Conservation (phyloP, 2,888 invertebrate genomes). For the Punctoribates punctum region DNA sequence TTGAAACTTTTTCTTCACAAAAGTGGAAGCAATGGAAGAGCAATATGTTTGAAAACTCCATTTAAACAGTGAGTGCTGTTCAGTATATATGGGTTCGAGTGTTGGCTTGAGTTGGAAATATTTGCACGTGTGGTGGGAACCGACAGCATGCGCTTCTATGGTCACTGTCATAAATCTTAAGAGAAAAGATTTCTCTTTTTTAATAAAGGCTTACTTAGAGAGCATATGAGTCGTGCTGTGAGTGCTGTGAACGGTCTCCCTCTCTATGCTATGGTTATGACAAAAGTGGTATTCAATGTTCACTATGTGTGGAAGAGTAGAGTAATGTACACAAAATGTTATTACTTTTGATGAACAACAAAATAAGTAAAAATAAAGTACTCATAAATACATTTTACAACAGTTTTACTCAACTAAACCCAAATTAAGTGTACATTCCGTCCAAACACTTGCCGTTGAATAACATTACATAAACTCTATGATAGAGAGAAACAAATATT, state of each 20-base stretch:
- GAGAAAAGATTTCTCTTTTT: slow-evolving; percentile 2
- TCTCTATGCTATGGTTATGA: background rate
- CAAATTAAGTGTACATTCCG: slow-evolving; percentile 20
- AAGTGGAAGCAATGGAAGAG: too few relatives aligned
- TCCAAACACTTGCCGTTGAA: background rate
- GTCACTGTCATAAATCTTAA: slow-evolving; percentile 29
- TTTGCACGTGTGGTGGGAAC: slow-evolving; percentile 35
- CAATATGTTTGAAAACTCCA: slow-evolving; percentile 24
- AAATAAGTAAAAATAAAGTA: slow-evolving; percentile 30
- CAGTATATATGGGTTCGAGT: background rate
- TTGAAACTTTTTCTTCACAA: background rate
- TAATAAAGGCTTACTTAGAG: slow-evolving; percentile 29
- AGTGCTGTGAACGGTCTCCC: background rate
- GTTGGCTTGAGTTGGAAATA: background rate
- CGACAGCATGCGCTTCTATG: slow-evolving; percentile 26
- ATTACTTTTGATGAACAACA: slow-evolving; percentile 26
- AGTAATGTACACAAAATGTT: slow-evolving; percentile 27
- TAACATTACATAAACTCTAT: background rate
- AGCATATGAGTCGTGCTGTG: background rate
- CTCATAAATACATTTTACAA: slow-evolving; percentile 3
- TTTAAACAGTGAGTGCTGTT: background rate
- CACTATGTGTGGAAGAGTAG: background rate
- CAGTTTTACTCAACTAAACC: background rate
- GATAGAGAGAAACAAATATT: background rate
- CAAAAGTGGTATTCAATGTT: background rate